These are phyloP conservation scores for Eidolon helvum DNA, from an alignment of 2,113 vertebrate genomes.

Conservation along the genomic window DNA sequence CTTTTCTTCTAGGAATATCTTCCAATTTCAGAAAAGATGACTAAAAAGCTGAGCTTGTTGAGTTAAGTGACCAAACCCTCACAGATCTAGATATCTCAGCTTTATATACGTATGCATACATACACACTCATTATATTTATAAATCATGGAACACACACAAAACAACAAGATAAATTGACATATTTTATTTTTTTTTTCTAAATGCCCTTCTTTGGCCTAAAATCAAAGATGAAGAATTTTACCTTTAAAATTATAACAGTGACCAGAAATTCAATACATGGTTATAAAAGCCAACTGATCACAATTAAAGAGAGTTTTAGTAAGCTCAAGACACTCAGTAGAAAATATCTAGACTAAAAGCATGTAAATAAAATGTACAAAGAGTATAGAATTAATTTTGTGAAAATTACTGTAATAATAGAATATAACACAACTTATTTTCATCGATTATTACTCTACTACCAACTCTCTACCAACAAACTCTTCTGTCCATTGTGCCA, in stretches of 20 bases:
- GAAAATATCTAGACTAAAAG: not conserved
- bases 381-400: conserved; percentile 4
- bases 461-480: not conserved
- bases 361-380: not conserved
- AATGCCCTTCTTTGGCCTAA: not conserved
- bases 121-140: conserved; percentile 32
- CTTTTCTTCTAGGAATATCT: not conserved
- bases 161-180: not conserved
- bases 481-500: not conserved
- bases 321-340: not conserved
- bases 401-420: not conserved
- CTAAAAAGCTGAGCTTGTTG: not conserved
- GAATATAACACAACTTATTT: not conserved
- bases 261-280: not conserved
- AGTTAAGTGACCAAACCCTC: not conserved
- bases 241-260: not conserved
- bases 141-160: not conserved
- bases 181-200: not conserved
- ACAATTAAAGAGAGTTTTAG: not conserved
- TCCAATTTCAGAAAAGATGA: not conserved
- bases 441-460: not conserved
- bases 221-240: conserved; percentile 31
- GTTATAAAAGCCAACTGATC: not conserved
- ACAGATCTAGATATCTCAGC: not conserved
- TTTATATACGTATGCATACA: conserved; percentile 1